Evolutionary conservation across 2,888 invertebrate species (phyloP).

Genomic region (Meta bourneti): DNA sequence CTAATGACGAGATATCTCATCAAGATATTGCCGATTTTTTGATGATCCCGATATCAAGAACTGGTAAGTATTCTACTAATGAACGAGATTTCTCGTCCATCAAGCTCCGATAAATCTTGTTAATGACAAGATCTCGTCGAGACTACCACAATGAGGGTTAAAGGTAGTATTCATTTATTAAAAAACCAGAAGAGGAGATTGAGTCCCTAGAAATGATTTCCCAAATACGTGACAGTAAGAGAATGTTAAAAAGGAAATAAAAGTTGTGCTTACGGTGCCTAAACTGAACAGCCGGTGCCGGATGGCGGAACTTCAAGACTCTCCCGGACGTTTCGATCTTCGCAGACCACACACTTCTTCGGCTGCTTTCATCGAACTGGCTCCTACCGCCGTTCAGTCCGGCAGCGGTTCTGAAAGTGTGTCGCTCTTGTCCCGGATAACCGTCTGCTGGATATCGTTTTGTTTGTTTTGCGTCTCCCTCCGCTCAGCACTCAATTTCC

Average conservation of each 20-base stretch:
- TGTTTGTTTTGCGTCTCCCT: conserved; percentile 34
- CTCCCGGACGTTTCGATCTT: conserved; percentile 15
- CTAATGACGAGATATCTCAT: too few relatives aligned
- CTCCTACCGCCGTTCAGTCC: conserved; percentile 37
- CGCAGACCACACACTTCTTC: not conserved
- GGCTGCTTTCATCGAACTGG: conserved; percentile 31
- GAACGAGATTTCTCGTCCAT: too few relatives aligned
- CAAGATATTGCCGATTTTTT: too few relatives aligned
- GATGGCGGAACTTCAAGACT: conserved; percentile 1
- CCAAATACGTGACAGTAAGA: not conserved
- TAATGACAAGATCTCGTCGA: too few relatives aligned
- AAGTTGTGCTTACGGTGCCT: not conserved
- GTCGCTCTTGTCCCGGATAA: conserved; percentile 48
- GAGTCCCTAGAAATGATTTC: too few relatives aligned
- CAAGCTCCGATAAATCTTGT: too few relatives aligned
- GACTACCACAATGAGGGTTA: too few relatives aligned
- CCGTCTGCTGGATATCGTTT: conserved; percentile 64
- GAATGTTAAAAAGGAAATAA: not conserved
- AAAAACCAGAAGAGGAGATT: too few relatives aligned
- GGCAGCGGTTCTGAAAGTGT: conserved; percentile 48
- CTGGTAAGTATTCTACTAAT: too few relatives aligned
- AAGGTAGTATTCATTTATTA: too few relatives aligned
- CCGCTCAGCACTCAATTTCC: conserved; percentile 42
- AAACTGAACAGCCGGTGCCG: conserved; percentile 4
- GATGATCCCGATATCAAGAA: too few relatives aligned